Base-by-base conservation (phyloP, 2,797 vertebrate species). In the Adelosebastes latens region DNA sequence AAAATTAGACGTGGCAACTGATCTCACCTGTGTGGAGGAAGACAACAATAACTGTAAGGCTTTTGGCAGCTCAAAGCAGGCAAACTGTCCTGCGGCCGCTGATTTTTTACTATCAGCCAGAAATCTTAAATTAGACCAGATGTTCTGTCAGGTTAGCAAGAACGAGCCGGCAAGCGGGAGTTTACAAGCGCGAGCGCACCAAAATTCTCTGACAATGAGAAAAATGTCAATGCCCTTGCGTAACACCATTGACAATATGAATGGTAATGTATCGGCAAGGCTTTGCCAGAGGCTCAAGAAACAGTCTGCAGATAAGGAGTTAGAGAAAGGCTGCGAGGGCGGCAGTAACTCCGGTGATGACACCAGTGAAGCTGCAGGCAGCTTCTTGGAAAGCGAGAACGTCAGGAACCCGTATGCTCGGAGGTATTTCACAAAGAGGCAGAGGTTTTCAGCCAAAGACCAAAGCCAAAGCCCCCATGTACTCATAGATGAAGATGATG, bases 201-300 rank as follows among this genome's bases (percentile, higher is more conserved):
- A 82, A 73, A 94, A 94, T 80, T 91, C 87, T 75, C 89, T 86
- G 66, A 92, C 93, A 59, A 87, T 90, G 86, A 90, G 92, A 80
- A 93, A 92, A 88, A 93, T 92, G 91, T 93, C 92, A 79, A 88
- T 97, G 90, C 96, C 96, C 80, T 97, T 94, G 94, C 96, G 95
- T 89, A 97, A 96, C 94, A 96, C 96, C 91, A 94, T 96, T 85
- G 96, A 96, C 94, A 96, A 95, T 93, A 93, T 96, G 95, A 96
- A 96, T 88, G 93, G 95, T 94, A 93, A 96, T 92, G 92, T 96
- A 94, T 96, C 96, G 89, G 95, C 96, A 80, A 97, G 96, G 95
- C 94, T 95, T 91, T 95, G 97, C 92, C 96, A 95, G 74, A 87
- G 83, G 87, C 94, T 95, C 85, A 95, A 95, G 90, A 96, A 96